phyloP scores from a whole-genome alignment of 1,140 invertebrate genomes.

The Drosophila sulfurigaster region DNA sequence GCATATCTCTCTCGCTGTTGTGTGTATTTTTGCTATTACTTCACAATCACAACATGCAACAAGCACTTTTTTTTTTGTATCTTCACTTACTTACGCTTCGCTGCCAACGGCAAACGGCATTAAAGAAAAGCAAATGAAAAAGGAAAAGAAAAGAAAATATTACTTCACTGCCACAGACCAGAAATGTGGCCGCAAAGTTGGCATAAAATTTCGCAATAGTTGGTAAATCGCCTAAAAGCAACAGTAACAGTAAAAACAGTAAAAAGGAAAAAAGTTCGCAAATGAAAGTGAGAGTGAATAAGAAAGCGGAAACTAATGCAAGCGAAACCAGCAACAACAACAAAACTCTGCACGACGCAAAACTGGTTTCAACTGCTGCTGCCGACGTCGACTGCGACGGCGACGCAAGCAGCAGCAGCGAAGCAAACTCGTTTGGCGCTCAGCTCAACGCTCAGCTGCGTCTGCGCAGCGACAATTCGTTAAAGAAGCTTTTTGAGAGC shows the following conservation, averaged over 20 bases:
- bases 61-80: conserved; percentile 37
- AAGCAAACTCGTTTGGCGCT: conserved; percentile 56
- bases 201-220: conserved; percentile 75
- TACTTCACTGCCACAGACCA: conserved; percentile 81
- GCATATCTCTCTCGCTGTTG: conserved; percentile 2
- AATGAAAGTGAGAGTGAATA: conserved; percentile 85
- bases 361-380: conserved; percentile 63
- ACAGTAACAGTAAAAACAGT: conserved; percentile 43
- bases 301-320: conserved; percentile 84
- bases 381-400: conserved; percentile 9
- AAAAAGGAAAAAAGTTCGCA: conserved; percentile 49
- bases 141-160: conserved; percentile 64
- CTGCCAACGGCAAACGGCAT: conserved; percentile 52
- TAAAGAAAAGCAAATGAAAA: conserved; percentile 42
- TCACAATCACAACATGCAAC: conserved; percentile 51
- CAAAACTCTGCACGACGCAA: conserved; percentile 38
- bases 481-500: conserved; percentile 53
- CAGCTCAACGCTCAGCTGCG: conserved; percentile 65
- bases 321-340: conserved; percentile 61
- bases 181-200: conserved; percentile 62
- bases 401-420: conserved; percentile 20
- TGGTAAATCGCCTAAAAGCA: conserved; percentile 59
- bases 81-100: conserved; percentile 72
- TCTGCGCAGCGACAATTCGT: conserved; percentile 57
- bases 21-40: conserved; percentile 55